Conservation (phyloP, 2,797 vertebrate genomes). For the Holocentrus rufus region DNA sequence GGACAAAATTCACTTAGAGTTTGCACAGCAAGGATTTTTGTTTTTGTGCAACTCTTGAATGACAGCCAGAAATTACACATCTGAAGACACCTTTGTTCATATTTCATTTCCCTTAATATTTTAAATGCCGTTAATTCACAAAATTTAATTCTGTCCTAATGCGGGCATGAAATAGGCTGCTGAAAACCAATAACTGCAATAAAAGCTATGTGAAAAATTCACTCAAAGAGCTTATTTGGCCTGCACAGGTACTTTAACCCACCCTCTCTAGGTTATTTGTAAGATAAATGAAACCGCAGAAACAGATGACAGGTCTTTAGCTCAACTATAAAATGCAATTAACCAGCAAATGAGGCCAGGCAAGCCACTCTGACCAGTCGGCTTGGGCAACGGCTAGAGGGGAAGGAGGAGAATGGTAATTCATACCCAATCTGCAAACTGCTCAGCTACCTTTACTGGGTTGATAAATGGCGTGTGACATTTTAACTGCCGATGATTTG, state of each 20-base stretch:
- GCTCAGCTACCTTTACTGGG: conserved; percentile 65
- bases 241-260: conserved; percentile 78
- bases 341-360: conserved; percentile 92
- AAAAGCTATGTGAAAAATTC: conserved; percentile 54
- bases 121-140: conserved; percentile 56
- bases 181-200: conserved; percentile 53
- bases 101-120: conserved; percentile 46
- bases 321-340: conserved; percentile 93
- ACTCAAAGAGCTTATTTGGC: conserved; percentile 70
- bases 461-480: conserved; percentile 76
- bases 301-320: conserved; percentile 89
- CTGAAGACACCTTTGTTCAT: conserved; percentile 41
- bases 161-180: conserved; percentile 59
- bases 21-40: conserved; percentile 4
- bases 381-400: conserved; percentile 82
- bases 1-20: conserved; percentile 30
- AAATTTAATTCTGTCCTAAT: conserved; percentile 62
- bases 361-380: conserved; percentile 88
- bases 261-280: conserved; percentile 82
- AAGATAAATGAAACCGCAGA: conserved; percentile 86
- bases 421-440: conserved; percentile 74
- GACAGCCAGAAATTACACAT: conserved; percentile 45
- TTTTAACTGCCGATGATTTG: conserved; percentile 73
- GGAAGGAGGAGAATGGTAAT: conserved; percentile 82
- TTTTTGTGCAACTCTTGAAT: conserved; percentile 10